Conservation (phyloP, 2,113 vertebrate genomes). For the Sinosuthora webbiana region DNA sequence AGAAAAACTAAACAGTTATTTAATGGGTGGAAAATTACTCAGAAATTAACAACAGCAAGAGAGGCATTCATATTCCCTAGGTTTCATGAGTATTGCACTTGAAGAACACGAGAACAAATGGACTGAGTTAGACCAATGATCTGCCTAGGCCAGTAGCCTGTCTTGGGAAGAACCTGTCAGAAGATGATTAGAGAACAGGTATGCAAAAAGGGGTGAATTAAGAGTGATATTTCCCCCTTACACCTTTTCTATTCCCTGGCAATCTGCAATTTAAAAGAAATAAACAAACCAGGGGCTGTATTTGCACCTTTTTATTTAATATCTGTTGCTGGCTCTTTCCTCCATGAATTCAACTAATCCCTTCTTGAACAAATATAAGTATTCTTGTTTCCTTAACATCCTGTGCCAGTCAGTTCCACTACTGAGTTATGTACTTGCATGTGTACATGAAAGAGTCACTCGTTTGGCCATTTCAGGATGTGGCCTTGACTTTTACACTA, state of each 20-base stretch:
- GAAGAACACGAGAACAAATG: not conserved
- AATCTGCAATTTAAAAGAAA: not conserved
- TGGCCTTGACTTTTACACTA: not conserved
- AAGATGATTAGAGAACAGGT: not conserved
- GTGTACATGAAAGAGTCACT: not conserved
- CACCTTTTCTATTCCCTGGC: not conserved
- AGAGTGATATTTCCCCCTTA: not conserved
- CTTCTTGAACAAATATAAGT: not conserved
- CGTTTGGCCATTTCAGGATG: not conserved
- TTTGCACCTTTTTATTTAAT: not conserved
- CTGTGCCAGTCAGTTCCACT: not conserved
- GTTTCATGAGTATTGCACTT: not conserved
- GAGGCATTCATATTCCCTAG: not conserved
- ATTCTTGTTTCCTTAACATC: not conserved
- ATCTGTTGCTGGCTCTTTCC: not conserved
- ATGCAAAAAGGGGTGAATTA: not conserved
- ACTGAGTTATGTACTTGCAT: fast-evolving
- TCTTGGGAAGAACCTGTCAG: not conserved
- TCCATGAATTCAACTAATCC: not conserved
- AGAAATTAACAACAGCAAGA: not conserved
- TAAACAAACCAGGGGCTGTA: not conserved
- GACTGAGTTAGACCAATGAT: not conserved
- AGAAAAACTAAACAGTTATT: not conserved
- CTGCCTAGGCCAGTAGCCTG: not conserved
- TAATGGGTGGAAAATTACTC: not conserved